These are phyloP conservation scores for Dendrocincla tyrannina DNA, from an alignment of 2,797 vertebrate species.

Conservation along the genomic window DNA sequence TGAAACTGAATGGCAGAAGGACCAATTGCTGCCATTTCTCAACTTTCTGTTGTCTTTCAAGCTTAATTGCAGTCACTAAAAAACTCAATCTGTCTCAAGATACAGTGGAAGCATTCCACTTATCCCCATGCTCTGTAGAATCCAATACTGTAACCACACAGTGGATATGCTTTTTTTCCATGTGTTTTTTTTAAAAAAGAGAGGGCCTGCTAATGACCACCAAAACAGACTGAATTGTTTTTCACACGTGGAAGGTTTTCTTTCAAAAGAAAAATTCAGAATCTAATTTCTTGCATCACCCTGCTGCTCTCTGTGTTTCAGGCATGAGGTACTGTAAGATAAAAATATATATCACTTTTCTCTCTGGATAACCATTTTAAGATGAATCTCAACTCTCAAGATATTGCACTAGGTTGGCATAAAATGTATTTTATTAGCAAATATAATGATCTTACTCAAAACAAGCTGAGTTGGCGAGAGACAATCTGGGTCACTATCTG, in stretches of 20 bases:
- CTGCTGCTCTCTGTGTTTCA: neutral
- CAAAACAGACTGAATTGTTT: neutral
- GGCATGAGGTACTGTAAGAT: neutral
- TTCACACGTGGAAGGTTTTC: neutral
- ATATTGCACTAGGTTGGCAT: neutral
- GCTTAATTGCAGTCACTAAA: neutral
- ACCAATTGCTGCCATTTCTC: neutral
- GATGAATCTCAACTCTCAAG: neutral
- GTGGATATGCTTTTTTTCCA: neutral
- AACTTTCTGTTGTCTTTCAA: neutral
- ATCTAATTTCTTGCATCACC: neutral
- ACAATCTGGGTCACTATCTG: neutral
- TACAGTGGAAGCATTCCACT: neutral
- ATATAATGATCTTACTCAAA: neutral
- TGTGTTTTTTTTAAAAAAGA: neutral
- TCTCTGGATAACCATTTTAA: neutral
- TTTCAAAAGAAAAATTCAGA: neutral
- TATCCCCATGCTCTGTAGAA: neutral
- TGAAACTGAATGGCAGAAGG: neutral
- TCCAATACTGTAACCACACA: neutral
- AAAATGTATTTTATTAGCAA: neutral
- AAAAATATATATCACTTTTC: neutral
- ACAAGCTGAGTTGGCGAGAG: neutral
- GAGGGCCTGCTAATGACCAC: neutral
- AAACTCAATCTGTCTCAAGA: neutral